Evolutionary conservation across 1,140 invertebrate genomes (phyloP).

Genomic region (Meloidogyne floridensis): DNA sequence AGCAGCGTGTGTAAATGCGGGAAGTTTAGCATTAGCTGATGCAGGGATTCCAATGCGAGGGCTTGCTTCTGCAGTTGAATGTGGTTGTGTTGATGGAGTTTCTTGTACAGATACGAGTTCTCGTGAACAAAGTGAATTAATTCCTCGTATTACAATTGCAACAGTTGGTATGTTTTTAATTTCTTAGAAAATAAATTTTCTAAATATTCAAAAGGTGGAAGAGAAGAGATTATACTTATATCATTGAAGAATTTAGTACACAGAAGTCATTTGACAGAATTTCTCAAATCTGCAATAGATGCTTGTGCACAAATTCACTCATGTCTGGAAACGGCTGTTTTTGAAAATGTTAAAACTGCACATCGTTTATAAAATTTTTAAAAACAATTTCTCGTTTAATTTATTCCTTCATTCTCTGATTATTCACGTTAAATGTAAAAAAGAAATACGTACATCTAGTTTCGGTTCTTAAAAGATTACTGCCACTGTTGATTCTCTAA

Average conservation of each 20-base stretch:
- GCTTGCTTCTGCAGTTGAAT: conserved; percentile 38
- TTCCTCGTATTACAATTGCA: conserved; percentile 38
- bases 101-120: conserved; percentile 42
- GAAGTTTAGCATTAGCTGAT: conserved; percentile 50
- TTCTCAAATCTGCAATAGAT: conserved; percentile 32
- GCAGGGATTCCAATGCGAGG: conserved; percentile 51
- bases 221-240: conserved; percentile 37
- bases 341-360: conserved; percentile 21
- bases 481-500: no score
- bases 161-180: conserved; percentile 33
- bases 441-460: no score
- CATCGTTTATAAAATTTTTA: neutral
- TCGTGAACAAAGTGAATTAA: conserved; percentile 41
- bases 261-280: conserved; percentile 26
- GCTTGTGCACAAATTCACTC: conserved; percentile 41
- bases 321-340: conserved; percentile 43
- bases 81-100: conserved; percentile 41
- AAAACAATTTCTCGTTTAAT: neutral
- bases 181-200: neutral
- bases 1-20: conserved; percentile 51
- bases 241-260: conserved; percentile 44
- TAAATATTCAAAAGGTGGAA: conserved; percentile 34
- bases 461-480: no score
- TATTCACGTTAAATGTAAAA: no score
- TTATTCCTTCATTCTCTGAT: no score